These are phyloP conservation scores for Catharus bicknelli DNA, from an alignment of 2,113 vertebrate genomes.

Conservation along the genomic window DNA sequence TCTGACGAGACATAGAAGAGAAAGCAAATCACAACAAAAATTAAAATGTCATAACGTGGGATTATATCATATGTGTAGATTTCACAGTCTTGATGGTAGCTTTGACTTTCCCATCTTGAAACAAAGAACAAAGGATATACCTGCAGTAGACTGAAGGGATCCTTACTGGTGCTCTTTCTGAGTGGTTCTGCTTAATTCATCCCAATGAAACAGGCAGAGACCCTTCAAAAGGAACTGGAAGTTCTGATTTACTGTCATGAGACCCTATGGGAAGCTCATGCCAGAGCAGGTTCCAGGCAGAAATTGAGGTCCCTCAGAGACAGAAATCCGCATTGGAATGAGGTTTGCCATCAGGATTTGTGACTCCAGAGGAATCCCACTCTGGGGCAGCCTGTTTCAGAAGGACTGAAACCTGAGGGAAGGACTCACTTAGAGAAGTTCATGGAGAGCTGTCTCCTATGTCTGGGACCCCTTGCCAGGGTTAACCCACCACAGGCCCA, in stretches of 20 bases:
- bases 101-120: neutral
- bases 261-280: neutral
- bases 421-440: neutral
- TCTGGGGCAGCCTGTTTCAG: neutral
- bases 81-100: neutral
- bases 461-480: neutral
- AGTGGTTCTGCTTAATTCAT: neutral
- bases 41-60: accelerated
- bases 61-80: neutral
- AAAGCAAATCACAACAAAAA: neutral
- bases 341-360: neutral
- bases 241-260: neutral
- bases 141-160: neutral
- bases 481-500: neutral
- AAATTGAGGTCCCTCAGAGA: neutral
- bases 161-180: neutral
- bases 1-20: neutral
- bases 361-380: neutral
- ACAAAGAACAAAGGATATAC: neutral
- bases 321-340: neutral
- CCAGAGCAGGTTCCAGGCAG: neutral
- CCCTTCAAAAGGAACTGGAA: neutral
- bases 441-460: neutral
- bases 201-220: neutral
- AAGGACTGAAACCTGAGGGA: neutral